These are phyloP conservation scores for Catocala nupta DNA, from an alignment of 2,888 invertebrate species.

Conservation along the genomic window DNA sequence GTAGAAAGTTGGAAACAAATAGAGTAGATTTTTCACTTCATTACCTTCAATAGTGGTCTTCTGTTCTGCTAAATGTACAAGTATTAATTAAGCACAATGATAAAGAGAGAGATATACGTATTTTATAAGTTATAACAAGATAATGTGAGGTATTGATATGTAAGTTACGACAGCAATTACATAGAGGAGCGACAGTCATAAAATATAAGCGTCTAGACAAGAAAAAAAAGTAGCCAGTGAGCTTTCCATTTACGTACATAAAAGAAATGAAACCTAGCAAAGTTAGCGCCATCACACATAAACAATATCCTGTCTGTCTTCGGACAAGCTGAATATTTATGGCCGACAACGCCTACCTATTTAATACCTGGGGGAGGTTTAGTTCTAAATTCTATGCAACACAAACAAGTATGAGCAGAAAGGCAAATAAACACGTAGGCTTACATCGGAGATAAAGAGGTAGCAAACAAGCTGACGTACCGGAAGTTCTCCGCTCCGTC, in stretches of 20 bases:
- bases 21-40: conserved; percentile 40
- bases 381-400: conserved; percentile 32
- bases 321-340: conserved; percentile 8
- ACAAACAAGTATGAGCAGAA: conserved; percentile 56
- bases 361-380: conserved; percentile 22
- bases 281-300: conserved; percentile 7
- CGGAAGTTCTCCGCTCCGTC: conserved; percentile 69
- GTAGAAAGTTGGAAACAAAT: conserved; percentile 43
- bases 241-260: conserved; percentile 16
- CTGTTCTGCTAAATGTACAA: conserved; percentile 30
- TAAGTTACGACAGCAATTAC: conserved; percentile 10
- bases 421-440: conserved; percentile 63
- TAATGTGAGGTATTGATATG: background rate
- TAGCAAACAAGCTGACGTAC: conserved; percentile 74
- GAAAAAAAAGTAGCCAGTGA: conserved; percentile 14
- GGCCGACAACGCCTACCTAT: conserved; percentile 19
- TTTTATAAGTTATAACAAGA: no score
- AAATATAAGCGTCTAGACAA: conserved; percentile 34
- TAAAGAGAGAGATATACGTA: no score
- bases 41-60: conserved; percentile 38
- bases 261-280: conserved; percentile 20
- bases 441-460: conserved; percentile 63
- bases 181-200: conserved; percentile 20
- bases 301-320: conserved; percentile 28
- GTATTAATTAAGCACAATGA: no score